Percentiles rank a stretch among this genome's conserved stretches.
These are phyloP conservation scores for Clivina fossor DNA, from an alignment of 2,888 invertebrate genomes.

Conservation along the genomic window DNA sequence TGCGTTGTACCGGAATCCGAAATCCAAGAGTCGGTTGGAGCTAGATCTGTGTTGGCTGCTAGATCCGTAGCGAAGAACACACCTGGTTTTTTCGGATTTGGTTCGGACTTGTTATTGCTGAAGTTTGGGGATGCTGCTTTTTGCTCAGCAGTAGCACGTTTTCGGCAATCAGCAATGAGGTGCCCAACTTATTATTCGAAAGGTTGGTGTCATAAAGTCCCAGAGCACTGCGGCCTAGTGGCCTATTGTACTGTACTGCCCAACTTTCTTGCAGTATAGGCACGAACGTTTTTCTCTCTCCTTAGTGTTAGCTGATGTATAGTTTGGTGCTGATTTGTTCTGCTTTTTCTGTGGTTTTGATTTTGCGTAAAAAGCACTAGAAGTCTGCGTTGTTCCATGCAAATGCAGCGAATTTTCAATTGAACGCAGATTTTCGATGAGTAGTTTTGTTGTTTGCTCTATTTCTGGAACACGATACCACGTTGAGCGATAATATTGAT, in stretches of 20 bases:
- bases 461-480: slow-evolving; percentile 38
- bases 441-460: slow-evolving; percentile 38
- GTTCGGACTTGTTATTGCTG: slow-evolving; percentile 20
- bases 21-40: slow-evolving; percentile 37
- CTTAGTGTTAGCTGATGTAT: not conserved
- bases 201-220: no score
- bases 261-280: slow-evolving; percentile 37
- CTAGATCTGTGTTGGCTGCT: slow-evolving; percentile 29
- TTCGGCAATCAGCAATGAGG: slow-evolving; percentile 34
- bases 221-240: no score
- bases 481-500: slow-evolving; percentile 35
- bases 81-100: slow-evolving; percentile 23
- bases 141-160: no score
- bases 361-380: no score
- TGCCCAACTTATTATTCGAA: no score
- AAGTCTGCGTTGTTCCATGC: no score
- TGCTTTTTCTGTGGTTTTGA: no score
- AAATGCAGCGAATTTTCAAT: no score
- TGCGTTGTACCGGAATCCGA: slow-evolving; percentile 36
- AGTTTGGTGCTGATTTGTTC: slow-evolving; percentile 11
- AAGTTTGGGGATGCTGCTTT: no score
- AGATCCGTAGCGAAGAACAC: slow-evolving; percentile 34
- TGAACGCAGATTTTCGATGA: slow-evolving; percentile 37
- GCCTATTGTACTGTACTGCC: no score
- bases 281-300: slow-evolving; percentile 35